Base-by-base conservation (phyloP, 1,140 invertebrate genomes). In the Caenorhabditis tropicalis region DNA sequence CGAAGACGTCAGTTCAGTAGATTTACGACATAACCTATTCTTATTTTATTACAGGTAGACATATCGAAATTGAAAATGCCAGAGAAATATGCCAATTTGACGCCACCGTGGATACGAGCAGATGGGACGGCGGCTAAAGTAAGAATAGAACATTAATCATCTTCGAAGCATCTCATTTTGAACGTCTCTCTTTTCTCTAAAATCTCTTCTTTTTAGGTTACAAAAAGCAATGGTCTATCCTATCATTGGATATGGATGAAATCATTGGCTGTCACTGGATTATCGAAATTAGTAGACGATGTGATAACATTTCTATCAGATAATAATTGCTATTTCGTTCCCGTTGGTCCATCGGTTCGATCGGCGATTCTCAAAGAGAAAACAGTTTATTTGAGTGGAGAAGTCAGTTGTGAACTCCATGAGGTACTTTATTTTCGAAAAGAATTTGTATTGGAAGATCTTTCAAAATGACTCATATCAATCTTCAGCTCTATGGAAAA, bases 401-500 rank as follows among this genome's bases (percentile, higher is more conserved):
- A 74, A 74, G 65, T 74, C 15, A 74, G 65, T 29, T 74, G 65
- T 74, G 36, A 74, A 24, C 65, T 74, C 27, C 65, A 43, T 74
- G 27, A 74, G 36, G 65, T 56, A 51, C 12, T 12, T n/a, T n/a
- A n/a, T 12, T 46, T 46, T 1, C 4, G 1, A 4, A 46, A 46
- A 46, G 1, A 46, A 4, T 46, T 46, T n/a, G n/a, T n/a, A n/a
- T n/a, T n/a, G n/a, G n/a, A n/a, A n/a, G n/a, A n/a, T n/a, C n/a
- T n/a, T n/a, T n/a, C n/a, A n/a, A n/a, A n/a, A n/a, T n/a, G n/a
- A n/a, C n/a, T n/a, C n/a, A n/a, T n/a, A n/a, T n/a, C n/a, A n/a
- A n/a, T 74, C 12, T 74, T 24, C 36, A 74, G 33, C 33, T 74
- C 21, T 74, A 74, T n/a, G 65, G 43, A 2, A 74, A 74, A 24